Evolutionary conservation across 2,888 invertebrate species (phyloP).

Genomic region (Drosophila neonasuta): DNA sequence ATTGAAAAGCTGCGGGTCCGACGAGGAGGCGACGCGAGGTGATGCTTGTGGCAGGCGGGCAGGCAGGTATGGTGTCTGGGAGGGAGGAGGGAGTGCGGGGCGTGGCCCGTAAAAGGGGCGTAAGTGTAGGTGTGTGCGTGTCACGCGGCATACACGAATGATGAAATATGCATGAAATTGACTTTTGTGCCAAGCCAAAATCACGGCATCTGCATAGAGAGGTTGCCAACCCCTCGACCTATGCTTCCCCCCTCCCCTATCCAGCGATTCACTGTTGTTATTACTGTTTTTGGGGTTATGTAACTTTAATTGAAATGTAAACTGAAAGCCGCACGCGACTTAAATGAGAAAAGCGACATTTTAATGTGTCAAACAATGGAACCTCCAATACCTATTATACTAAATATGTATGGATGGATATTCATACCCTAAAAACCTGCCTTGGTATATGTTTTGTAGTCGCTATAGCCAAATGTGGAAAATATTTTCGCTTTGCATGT

Average conservation of each 20-base stretch:
- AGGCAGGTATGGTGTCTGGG: conserved; percentile 31
- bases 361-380: conserved; percentile 69
- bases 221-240: conserved; percentile 29
- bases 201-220: conserved; percentile 68
- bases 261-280: conserved; percentile 39
- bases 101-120: conserved; percentile 39
- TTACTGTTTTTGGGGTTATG: conserved; percentile 68
- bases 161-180: conserved; percentile 78
- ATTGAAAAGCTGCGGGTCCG: conserved; percentile 68
- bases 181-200: conserved; percentile 72
- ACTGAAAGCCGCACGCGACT: conserved; percentile 71
- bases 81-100: conserved; percentile 8
- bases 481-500: conserved; percentile 53
- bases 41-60: not conserved
- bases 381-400: conserved; percentile 18
- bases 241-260: not conserved
- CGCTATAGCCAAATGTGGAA: conserved; percentile 32
- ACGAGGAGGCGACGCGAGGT: conserved; percentile 15
- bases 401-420: not conserved
- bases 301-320: conserved; percentile 77
- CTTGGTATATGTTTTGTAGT: conserved; percentile 11
- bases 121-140: conserved; percentile 42
- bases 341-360: conserved; percentile 67
- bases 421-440: not conserved
- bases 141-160: conserved; percentile 52